Evolutionary conservation across 2,888 invertebrate species (phyloP).

Genomic region (Archaeoteleia sp.): DNA sequence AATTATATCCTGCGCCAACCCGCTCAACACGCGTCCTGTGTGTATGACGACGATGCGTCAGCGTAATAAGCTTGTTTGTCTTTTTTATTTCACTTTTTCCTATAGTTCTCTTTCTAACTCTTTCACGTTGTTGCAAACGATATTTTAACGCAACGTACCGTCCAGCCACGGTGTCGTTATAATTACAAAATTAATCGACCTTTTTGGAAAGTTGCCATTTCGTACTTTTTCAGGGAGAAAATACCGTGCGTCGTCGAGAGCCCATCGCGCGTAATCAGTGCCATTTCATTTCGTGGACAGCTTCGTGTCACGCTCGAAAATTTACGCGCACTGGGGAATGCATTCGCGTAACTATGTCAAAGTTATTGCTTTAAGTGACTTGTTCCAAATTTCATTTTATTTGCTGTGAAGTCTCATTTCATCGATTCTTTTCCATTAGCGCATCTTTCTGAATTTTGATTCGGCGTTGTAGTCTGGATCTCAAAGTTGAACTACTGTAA

Average conservation of each 20-base stretch:
- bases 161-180: conserved; percentile 14
- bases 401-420: too few species aligned
- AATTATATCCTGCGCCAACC: conserved; percentile 17
- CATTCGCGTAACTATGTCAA: neutral
- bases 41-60: conserved; percentile 4
- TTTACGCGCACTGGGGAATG: conserved; percentile 14
- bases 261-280: conserved; percentile 30
- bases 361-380: neutral
- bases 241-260: conserved; percentile 22
- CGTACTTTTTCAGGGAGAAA: conserved; percentile 29
- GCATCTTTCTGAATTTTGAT: too few species aligned
- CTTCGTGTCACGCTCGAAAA: conserved; percentile 11
- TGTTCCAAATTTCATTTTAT: neutral
- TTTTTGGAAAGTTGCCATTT: conserved; percentile 36
- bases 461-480: too few species aligned
- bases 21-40: neutral
- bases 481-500: too few species aligned
- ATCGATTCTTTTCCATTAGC: too few species aligned
- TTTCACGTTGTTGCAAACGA: conserved; percentile 10
- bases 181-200: conserved; percentile 45
- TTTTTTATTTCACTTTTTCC: conserved; percentile 11
- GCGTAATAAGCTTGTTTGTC: conserved; percentile 8
- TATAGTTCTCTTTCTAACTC: too few species aligned
- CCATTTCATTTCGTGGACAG: conserved; percentile 26
- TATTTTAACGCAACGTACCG: conserved; percentile 14